Conservation (phyloP, 1,140 invertebrate genomes). For the Eupeodes corollae region DNA sequence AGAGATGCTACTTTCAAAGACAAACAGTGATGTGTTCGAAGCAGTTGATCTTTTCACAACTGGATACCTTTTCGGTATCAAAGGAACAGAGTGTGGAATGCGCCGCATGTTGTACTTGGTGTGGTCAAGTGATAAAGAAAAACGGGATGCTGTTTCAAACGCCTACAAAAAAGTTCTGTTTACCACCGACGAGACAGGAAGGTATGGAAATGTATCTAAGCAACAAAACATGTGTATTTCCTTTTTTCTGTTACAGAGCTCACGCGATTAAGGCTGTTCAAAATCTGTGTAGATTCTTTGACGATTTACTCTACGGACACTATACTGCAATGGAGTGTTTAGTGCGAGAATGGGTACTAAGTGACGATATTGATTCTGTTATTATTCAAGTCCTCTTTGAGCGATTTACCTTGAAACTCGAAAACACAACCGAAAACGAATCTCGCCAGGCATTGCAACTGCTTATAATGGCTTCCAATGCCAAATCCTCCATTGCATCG, state of each 20-base stretch:
- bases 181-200: constrained; percentile 22
- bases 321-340: constrained; percentile 59
- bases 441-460: constrained; percentile 58
- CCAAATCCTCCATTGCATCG: constrained; percentile 43
- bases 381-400: constrained; percentile 65
- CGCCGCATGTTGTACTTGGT: constrained; percentile 65
- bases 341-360: constrained; percentile 51
- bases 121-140: constrained; percentile 48
- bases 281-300: constrained; percentile 50
- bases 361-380: constrained; percentile 44
- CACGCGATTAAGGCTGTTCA: constrained; percentile 44
- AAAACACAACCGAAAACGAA: constrained; percentile 52
- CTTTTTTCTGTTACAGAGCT: constrained; percentile 21
- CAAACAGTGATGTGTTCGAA: constrained; percentile 66
- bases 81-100: constrained; percentile 57
- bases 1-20: constrained; percentile 60
- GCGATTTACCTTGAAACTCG: constrained; percentile 64
- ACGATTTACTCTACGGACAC: constrained; percentile 47
- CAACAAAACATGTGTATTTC: not conserved
- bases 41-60: constrained; percentile 74
- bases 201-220: constrained; percentile 5
- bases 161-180: constrained; percentile 40
- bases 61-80: constrained; percentile 65
- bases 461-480: constrained; percentile 59
- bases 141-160: constrained; percentile 44